Base-by-base conservation (phyloP, 1,140 invertebrate genomes). In the Caenorhabditis tropicalis region DNA sequence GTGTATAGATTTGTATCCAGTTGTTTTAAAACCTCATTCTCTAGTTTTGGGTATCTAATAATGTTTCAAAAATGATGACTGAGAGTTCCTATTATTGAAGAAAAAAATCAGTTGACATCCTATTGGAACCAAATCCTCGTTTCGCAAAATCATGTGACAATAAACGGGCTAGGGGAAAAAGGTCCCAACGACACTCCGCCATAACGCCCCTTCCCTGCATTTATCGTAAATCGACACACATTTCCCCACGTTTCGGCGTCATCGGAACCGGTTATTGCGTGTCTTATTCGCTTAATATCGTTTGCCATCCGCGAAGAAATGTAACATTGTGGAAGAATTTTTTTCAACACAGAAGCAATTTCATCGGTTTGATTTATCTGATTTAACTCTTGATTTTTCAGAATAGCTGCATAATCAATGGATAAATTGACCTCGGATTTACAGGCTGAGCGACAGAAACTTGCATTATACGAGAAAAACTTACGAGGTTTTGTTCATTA, bases 391-490 rank as follows among this genome's bases (percentile, higher is more conserved):
- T n/a, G n/a, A n/a, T 43, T 24, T 43, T 74, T 10, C 65, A 74
- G 65, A 10, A 0, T 74, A 43, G 1, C 65, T 9, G 33, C 33
- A 29, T 12, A 29, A 4, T 74, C 65, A 3, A n/a, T 74, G 36
- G 65, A 74, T 24, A 74, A 74, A 74, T 43, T 74, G 12, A 74
- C 21, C 65, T 74, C 65, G 36, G 65, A 74, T 74, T n/a, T 74
- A 46, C 65, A 74, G 43, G 65, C 65, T 2, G 65, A 74, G 43
- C 33, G 65, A 24, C 65, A 74, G 2, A 74, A 74, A 74, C 65
- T 74, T 43, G 65, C 65, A 12, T 74, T 74, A 46, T 74, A 74
- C 43, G 65, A 74, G 21, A 43, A 46, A 24, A 74, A 74, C 27
- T 74, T 74, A 24, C 16, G 65, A 43, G 33, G 65, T 74, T 43